Percentiles rank a stretch among this genome's conserved stretches.
phyloP scores from a whole-genome alignment of 2,888 invertebrate species.

The Mongoloraphidia duomilia region DNA sequence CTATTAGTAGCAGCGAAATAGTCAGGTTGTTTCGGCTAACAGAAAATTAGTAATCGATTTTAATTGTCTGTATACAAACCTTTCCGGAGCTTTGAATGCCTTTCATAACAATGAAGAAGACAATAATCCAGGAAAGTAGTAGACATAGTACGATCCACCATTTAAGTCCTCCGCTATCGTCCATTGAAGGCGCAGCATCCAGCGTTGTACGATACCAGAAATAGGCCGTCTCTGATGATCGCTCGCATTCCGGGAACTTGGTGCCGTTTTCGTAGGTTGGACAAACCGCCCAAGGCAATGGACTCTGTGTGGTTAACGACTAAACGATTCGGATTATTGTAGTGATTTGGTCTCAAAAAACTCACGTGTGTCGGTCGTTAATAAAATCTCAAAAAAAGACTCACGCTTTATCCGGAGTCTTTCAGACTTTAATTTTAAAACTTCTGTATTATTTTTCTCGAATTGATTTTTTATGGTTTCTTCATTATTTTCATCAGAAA shows the following conservation, averaged over 20 bases:
- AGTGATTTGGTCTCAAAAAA: too few species aligned
- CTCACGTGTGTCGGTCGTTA: too few species aligned
- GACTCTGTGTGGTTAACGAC: slow-evolving; percentile 36
- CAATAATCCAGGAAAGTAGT: slow-evolving; percentile 75
- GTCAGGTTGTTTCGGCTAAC: neutral
- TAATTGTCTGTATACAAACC: slow-evolving; percentile 32
- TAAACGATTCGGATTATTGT: too few species aligned
- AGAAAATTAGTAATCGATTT: neutral
- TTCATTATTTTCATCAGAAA: too few species aligned
- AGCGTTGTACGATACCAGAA: slow-evolving; percentile 86
- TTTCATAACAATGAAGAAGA: slow-evolving; percentile 92
- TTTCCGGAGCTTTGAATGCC: slow-evolving; percentile 94
- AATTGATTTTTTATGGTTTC: too few species aligned
- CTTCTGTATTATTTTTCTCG: too few species aligned
- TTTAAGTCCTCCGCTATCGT: slow-evolving; percentile 68
- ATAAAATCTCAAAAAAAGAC: too few species aligned
- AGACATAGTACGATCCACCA: slow-evolving; percentile 90
- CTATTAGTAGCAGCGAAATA: too few species aligned
- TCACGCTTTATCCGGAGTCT: too few species aligned
- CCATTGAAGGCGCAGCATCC: slow-evolving; percentile 75
- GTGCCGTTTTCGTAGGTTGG: slow-evolving; percentile 51
- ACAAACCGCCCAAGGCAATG: slow-evolving; percentile 74
- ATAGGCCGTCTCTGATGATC: slow-evolving; percentile 78
- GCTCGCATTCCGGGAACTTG: slow-evolving; percentile 57
- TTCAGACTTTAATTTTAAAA: too few species aligned